phyloP scores from a whole-genome alignment of 2,113 vertebrate species.

The Bostrychus sinensis region DNA sequence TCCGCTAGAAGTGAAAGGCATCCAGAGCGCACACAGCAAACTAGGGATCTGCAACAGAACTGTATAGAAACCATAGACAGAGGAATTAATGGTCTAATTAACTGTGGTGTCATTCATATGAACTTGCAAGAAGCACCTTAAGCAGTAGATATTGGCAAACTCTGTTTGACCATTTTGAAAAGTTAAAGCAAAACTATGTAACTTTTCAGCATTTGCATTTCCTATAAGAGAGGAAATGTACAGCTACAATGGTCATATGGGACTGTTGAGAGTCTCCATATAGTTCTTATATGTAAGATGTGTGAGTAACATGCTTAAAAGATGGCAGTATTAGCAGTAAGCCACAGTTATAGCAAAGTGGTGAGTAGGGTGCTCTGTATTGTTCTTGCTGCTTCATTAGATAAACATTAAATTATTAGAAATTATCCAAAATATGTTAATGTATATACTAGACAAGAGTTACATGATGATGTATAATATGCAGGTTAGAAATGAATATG shows the following conservation, averaged over 20 bases:
- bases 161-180: not conserved
- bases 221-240: not conserved
- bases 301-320: not conserved
- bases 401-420: too few species aligned
- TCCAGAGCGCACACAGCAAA: slow-evolving; percentile 22
- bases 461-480: too few species aligned
- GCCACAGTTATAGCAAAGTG: not conserved
- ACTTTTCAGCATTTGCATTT: slow-evolving; percentile 7
- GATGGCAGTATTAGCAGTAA: not conserved
- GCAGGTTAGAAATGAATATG: too few species aligned
- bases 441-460: too few species aligned
- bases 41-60: not conserved
- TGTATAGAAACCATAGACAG: not conserved
- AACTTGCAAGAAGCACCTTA: not conserved
- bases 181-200: not conserved
- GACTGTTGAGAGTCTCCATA: slow-evolving; percentile 2
- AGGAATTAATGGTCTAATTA: slow-evolving; percentile 2
- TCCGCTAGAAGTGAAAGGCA: slow-evolving; percentile 27
- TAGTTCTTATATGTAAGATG: not conserved
- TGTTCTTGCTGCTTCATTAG: too few species aligned
- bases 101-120: slow-evolving; percentile 6
- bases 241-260: not conserved
- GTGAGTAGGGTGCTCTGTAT: not conserved
- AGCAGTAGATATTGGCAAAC: not conserved
- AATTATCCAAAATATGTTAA: too few species aligned